phyloP scores from a whole-genome alignment of 2,113 vertebrate species.

The Heloderma charlesbogerti region DNA sequence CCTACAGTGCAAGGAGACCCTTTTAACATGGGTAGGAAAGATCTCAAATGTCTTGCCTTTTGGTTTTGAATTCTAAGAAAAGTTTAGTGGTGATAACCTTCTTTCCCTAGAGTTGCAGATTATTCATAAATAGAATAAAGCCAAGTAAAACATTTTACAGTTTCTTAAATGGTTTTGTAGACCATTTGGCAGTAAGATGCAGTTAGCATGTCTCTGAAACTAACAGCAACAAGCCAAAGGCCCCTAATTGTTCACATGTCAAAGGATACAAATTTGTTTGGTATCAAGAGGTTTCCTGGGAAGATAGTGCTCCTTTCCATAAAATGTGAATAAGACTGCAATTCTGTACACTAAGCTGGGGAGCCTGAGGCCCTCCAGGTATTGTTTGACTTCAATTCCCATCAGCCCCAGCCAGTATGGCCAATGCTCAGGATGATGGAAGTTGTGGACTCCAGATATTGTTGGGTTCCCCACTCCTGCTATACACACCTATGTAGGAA shows the following conservation, averaged over 20 bases:
- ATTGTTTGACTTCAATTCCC: too few relatives aligned
- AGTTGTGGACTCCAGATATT: neutral
- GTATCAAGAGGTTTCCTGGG: neutral
- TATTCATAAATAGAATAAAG: constrained; percentile 22
- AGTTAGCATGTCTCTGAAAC: neutral
- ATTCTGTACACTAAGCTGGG: neutral
- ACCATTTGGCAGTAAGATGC: neutral
- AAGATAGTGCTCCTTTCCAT: neutral
- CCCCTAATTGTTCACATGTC: neutral
- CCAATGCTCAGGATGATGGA: neutral
- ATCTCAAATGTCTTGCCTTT: constrained; percentile 13
- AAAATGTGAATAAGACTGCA: neutral
- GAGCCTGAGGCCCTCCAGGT: neutral
- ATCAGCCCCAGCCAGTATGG: neutral
- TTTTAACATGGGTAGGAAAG: constrained; percentile 84
- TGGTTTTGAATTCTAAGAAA: constrained; percentile 20
- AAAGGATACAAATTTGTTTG: neutral
- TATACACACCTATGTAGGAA: neutral
- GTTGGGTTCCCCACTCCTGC: neutral
- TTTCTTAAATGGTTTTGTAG: neutral
- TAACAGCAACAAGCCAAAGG: neutral
- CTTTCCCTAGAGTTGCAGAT: constrained; percentile 8
- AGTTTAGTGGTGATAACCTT: neutral
- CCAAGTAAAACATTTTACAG: constrained; percentile 24
- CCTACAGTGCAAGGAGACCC: constrained; percentile 86